A percentile compares a stretch with the other conserved stretches of the same genome.
Evolutionary conservation across 2,888 invertebrate genomes (phyloP).

Genomic region (Hyalella azteca): DNA sequence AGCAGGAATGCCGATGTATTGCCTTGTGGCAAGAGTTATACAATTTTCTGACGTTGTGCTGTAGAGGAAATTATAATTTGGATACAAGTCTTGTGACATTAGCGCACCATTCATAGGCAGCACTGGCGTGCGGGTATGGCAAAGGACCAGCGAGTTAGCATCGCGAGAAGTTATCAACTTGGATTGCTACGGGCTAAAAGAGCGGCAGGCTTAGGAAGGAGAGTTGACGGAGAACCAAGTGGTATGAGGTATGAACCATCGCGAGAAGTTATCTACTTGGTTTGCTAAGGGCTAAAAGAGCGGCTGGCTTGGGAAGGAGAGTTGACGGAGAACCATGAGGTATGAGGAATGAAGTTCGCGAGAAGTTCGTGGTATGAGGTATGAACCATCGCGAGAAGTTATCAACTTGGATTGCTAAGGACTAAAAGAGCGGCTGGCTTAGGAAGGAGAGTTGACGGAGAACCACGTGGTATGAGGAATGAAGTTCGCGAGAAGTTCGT

Average conservation of each 20-base stretch:
- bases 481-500: no score
- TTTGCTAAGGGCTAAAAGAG: not conserved
- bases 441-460: constrained; percentile 14
- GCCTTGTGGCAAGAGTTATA: no score
- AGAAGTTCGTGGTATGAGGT: no score
- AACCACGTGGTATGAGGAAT: constrained; percentile 31
- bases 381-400: not conserved
- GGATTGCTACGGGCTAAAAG: constrained; percentile 6
- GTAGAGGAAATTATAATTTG: no score
- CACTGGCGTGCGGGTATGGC: no score
- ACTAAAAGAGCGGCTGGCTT: constrained; percentile 1
- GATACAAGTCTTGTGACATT: no score
- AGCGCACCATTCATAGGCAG: no score
- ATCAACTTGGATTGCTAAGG: not conserved
- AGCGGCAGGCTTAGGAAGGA: constrained; percentile 12
- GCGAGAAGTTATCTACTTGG: not conserved
- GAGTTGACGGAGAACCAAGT: constrained; percentile 13
- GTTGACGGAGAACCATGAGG: constrained; percentile 14
- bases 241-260: constrained; percentile 11
- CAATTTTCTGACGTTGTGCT: no score
- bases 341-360: constrained; percentile 5
- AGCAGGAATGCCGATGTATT: no score
- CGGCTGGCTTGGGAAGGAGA: constrained; percentile 1
- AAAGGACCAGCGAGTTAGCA: no score
- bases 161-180: not conserved